Evolutionary conservation across 2,888 invertebrate genomes (phyloP).

Genomic region (Machimus atricapillus): DNA sequence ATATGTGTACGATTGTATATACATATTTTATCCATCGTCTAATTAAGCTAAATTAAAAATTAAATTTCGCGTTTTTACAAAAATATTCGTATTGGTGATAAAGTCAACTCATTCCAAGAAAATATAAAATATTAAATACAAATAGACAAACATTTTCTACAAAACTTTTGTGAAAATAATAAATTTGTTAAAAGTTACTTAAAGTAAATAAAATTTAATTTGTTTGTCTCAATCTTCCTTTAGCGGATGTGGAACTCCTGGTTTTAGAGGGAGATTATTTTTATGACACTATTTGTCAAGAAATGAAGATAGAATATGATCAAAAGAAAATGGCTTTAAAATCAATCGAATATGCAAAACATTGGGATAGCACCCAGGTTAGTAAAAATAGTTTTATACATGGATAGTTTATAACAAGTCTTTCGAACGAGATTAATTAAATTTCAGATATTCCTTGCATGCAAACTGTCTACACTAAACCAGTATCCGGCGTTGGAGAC

Average conservation of each 20-base stretch:
- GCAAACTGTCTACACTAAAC: conserved; percentile 45
- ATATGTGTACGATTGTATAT: neutral
- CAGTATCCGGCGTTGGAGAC: conserved; percentile 46
- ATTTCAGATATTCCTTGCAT: conserved; percentile 15
- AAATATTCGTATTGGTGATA: too few species aligned
- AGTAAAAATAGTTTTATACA: neutral
- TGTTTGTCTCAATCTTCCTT: neutral
- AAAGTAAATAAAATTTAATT: too few species aligned
- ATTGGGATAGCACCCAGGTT: neutral
- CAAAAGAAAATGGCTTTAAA: neutral
- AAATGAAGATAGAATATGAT: neutral
- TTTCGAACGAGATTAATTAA: neutral
- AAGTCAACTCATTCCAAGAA: too few species aligned
- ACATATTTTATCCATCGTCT: too few species aligned
- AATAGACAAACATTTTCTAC: too few species aligned
- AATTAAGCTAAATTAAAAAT: too few species aligned
- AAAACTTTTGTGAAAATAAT: too few species aligned
- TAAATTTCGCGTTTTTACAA: too few species aligned
- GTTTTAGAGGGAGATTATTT: neutral
- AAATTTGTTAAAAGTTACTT: too few species aligned
- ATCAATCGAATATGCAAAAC: neutral
- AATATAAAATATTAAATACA: too few species aligned
- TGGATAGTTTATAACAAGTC: neutral
- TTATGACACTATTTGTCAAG: neutral
- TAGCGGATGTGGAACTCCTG: neutral